Percentiles rank a stretch among this genome's conserved stretches.
Conservation (phyloP, 2,113 vertebrate species). For the Furnarius figulus region DNA sequence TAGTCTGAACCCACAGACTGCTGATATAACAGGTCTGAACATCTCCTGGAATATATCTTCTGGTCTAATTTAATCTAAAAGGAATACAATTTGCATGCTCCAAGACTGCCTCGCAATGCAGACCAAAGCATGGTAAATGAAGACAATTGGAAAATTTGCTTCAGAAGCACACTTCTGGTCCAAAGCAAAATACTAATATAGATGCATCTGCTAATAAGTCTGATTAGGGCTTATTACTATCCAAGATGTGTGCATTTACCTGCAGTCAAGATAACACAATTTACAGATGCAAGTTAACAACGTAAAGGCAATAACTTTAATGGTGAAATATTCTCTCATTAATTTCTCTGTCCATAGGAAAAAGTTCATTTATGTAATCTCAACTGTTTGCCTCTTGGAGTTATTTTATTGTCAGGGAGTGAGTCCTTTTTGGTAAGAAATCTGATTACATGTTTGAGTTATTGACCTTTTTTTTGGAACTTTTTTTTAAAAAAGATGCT, state of each 20-base stretch:
- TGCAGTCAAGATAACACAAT: background rate
- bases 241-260: background rate
- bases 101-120: background rate
- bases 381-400: background rate
- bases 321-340: background rate
- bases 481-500: slow-evolving; percentile 41
- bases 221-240: background rate
- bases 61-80: background rate
- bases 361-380: slow-evolving; percentile 24
- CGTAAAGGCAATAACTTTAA: background rate
- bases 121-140: background rate
- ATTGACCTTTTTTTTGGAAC: slow-evolving; percentile 66
- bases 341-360: slow-evolving; percentile 1
- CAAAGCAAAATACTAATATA: background rate
- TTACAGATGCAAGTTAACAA: background rate
- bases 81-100: background rate
- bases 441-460: slow-evolving; percentile 80
- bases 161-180: background rate
- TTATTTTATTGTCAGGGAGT: slow-evolving; percentile 42
- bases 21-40: background rate
- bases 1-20: background rate
- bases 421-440: slow-evolving; percentile 59
- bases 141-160: background rate
- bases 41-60: background rate
- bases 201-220: background rate